Base-by-base conservation (phyloP, 2,888 invertebrate species). In the Meandrusa payeni region DNA sequence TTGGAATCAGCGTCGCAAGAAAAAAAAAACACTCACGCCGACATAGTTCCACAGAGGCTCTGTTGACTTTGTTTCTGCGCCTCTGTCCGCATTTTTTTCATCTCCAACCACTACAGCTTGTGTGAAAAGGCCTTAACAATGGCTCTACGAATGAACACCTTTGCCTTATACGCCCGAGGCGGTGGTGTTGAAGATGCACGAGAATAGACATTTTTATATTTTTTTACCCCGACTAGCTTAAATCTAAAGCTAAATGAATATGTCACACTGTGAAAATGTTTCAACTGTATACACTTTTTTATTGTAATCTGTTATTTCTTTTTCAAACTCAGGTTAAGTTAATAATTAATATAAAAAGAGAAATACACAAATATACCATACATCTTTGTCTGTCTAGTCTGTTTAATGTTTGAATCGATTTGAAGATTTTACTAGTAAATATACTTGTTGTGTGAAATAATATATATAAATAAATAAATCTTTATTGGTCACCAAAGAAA, bases 81-180 rank as follows among this genome's bases (percentile, higher is more conserved):
- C 20, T 22, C 26, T 22, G 22, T 28, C 12, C 29, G 23, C 19
- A 33, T 39, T 33, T 28, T 33, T 12, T 19, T 38, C 19, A n/a
- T n/a, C 34, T 29, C 3, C 7, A 28, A 12, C 34, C 34, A 41
- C 41, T 39, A 39, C 20, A 44, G 23, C n/a, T 13, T 23, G 33
- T 32, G n/a, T 44, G 39, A 39, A 44, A 44, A 39, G 11, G 38
- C n/a, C 27, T 23, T 17, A 39, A 44, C 44, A 44, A 44, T 44
- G 39, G 33, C 38, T 7, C 38, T 43, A 38, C 23, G 44, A 28
- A 24, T 28, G 44, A 39, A 44, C 39, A 44, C 43, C 43, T 43
- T 31, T 13, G 22, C 33, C 34, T 32, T 32, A 32, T 28, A 19
- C n/a, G 7, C 38, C 28, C 23, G 28, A 23, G 44, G 28, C 32